Evolutionary conservation across 35 echinoderm and acorn worm species (phyloP), one percentile per base, ranked within the genome.

Genomic region (Heliocidaris tuberculata): DNA sequence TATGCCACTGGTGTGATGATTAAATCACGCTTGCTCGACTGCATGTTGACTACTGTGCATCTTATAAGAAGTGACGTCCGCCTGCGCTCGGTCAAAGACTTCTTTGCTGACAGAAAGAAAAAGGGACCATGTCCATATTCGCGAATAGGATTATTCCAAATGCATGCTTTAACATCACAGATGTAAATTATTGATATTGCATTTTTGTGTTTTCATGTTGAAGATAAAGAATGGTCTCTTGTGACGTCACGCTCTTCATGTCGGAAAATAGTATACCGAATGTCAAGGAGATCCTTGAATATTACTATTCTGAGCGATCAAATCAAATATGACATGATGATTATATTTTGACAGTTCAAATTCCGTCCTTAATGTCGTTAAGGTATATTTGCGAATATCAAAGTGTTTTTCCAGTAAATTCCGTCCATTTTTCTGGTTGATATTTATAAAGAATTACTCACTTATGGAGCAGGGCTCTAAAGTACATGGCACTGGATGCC

Each of bases 351-450:
- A 56, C 65, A 78, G 65, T 78, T 78, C 65, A 78, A 21, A 78
- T 78, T 78, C 65, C 65, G 65, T 78, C 65, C 65, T 21, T 0
- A 24, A 78, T 78, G 52, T 70, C 21, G 2, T 78, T 78, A 19
- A 24, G 65, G 65, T 78, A 78, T 78, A 42, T 42, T 42, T 78
- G 27, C 65, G 0, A 78, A 27, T 78, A n/a, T 27, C 27, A 78
- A 56, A 78, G 27, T 78, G 65, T 9, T n/a, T 78, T 78, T 78
- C 65, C 65, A 78, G 65, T 27, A 8, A 78, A 78, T n/a, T 78
- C 65, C 65, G 65, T 78, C 65, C 65, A 78, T 78, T 78, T 42
- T 78, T 78, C 65, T 78, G 65, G 65, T 78, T 27, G 65, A 56
- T 56, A 56, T 56, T 56, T 42, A 52, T 52, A 13, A 42, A 56